Base-by-base conservation (phyloP, 2,113 vertebrate species). In the Stomatorhinus ivindoensis region DNA sequence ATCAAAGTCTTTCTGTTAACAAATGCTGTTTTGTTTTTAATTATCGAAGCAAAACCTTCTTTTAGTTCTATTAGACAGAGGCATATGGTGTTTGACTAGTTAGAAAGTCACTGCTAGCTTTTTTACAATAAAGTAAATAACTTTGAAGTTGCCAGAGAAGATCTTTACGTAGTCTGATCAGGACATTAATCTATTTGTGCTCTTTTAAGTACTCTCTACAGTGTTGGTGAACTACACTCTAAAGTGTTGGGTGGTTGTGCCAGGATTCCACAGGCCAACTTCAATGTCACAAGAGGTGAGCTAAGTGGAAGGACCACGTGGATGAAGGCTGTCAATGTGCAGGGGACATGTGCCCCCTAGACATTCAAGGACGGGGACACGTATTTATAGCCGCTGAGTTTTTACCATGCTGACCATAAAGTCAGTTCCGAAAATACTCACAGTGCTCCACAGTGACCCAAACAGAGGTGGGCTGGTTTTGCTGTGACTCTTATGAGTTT, bases 341-440 rank as follows among this genome's bases (percentile, higher is more conserved):
- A 73, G 27, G 69, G 31, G 47, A 80, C 88, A 89, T 73, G 73
- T 82, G 88, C 11, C 48, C 50, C 69, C 17, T 21, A 31, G 88
- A n/a, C 48, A 8, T 82, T 21, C 11, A 93, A 90, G 90, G 90
- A 91, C 50, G 58, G 87, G 90, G 86, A 88, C 73, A 89, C 92
- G 76, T 95, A 95, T 95, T 94, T 92, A 93, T 95, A 94, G 93
- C 89, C 91, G 89, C 89, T 91, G 90, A 93, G 91, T 94, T 95
- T 95, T 93, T 93, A 93, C 86, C 85, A 83, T 39, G 55, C 90
- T 55, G 89, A 92, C 94, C 93, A 94, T 90, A 92, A 89, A 92
- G 82, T 47, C 88, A 91, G 89, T 76, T 89, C 88, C 76, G 69
- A 88, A 88, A 88, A 88, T 80, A 88, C 69, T 44, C 88, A 19